A percentile compares a stretch with the other conserved stretches of the same genome.
Conservation (phyloP, 2,888 invertebrate genomes). For the Aleiodes alternator region DNA sequence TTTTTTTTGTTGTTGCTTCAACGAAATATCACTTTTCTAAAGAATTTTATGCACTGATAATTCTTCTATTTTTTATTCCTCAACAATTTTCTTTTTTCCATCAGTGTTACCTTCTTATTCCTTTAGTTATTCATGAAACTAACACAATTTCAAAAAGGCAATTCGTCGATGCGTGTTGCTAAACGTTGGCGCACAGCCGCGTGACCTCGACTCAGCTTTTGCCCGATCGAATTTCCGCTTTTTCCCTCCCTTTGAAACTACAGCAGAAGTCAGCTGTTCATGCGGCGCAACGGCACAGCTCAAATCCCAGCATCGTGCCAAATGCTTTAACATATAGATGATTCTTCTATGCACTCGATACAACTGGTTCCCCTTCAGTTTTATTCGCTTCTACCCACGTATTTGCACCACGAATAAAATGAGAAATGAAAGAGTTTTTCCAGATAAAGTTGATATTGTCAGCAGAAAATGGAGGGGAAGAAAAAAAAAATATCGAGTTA, state of each 20-base stretch:
- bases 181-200: conserved; percentile 39
- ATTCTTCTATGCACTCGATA: too few relatives aligned
- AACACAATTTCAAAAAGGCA: conserved; percentile 7
- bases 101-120: neutral
- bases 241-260: conserved; percentile 34
- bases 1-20: too few relatives aligned
- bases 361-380: too few relatives aligned
- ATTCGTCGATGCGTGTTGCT: conserved; percentile 21
- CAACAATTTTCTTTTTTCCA: too few relatives aligned
- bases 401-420: too few relatives aligned
- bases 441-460: too few relatives aligned
- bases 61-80: neutral
- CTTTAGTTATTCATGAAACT: neutral
- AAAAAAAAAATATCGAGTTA: too few relatives aligned
- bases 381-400: too few relatives aligned
- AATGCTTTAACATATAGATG: neutral
- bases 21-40: too few relatives aligned
- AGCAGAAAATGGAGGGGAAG: too few relatives aligned
- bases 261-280: conserved; percentile 22
- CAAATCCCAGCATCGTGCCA: conserved; percentile 9
- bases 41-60: neutral
- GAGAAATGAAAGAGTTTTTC: too few relatives aligned
- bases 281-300: conserved; percentile 1
- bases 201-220: conserved; percentile 53
- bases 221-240: conserved; percentile 58